Evolutionary conservation across 1,140 invertebrate genomes (phyloP).

Genomic region (Lucilia cuprina): DNA sequence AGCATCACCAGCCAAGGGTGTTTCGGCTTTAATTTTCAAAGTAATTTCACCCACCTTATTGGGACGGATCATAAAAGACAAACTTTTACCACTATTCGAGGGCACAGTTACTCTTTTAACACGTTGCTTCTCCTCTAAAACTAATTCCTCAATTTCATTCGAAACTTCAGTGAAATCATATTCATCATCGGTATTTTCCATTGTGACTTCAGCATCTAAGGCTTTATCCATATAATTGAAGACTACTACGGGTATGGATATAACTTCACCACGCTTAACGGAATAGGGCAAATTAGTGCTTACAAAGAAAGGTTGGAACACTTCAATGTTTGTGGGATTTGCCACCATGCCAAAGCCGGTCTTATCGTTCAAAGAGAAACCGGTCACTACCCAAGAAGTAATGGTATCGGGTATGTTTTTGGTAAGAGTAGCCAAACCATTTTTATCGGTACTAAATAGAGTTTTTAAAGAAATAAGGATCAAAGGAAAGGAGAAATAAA

Average conservation of each 20-base stretch:
- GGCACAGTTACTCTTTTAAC: constrained; percentile 72
- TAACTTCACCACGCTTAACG: constrained; percentile 75
- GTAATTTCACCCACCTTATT: constrained; percentile 76
- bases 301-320: constrained; percentile 90
- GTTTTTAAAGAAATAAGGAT: too few species aligned
- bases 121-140: constrained; percentile 69
- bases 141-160: constrained; percentile 64
- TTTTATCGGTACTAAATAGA: constrained; percentile 18
- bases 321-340: constrained; percentile 76
- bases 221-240: constrained; percentile 68
- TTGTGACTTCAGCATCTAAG: constrained; percentile 78
- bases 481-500: too few species aligned
- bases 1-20: constrained; percentile 75
- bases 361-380: constrained; percentile 87
- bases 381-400: constrained; percentile 91
- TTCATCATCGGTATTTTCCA: constrained; percentile 81
- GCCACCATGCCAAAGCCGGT: constrained; percentile 84
- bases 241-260: constrained; percentile 55
- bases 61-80: constrained; percentile 84
- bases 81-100: constrained; percentile 73
- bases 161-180: constrained; percentile 78
- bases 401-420: constrained; percentile 83
- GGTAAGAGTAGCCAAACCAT: constrained; percentile 41
- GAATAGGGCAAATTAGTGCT: constrained; percentile 83
- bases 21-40: constrained; percentile 77